Evolutionary conservation across 1,140 invertebrate genomes (phyloP).

Genomic region (Planococcus citri): DNA sequence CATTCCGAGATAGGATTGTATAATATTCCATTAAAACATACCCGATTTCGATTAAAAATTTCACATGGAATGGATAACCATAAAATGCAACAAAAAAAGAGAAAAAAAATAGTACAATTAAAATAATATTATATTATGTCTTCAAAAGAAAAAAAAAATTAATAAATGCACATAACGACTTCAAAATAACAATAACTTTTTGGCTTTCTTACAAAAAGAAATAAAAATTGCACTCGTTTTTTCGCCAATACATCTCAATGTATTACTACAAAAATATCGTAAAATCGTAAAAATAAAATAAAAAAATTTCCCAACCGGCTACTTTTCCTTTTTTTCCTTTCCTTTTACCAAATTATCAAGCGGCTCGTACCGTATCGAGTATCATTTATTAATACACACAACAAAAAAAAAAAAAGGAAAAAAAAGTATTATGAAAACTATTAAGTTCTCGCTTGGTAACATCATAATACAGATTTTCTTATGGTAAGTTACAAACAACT

Average conservation of each 20-base stretch:
- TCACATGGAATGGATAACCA: not conserved
- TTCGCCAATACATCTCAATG: not conserved
- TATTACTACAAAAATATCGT: not conserved
- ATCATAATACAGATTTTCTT: not conserved
- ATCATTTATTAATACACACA: no score
- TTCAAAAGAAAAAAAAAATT: not conserved
- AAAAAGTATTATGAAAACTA: constrained; percentile 8
- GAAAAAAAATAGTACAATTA: no score
- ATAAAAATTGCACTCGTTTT: not conserved
- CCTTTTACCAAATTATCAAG: no score
- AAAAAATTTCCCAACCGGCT: not conserved
- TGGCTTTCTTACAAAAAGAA: not conserved
- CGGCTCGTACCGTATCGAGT: no score
- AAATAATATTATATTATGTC: not conserved
- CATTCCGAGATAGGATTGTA: not conserved
- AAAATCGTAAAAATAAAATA: not conserved
- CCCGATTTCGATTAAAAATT: not conserved
- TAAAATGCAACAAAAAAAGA: constrained; percentile 8
- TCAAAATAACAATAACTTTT: not conserved
- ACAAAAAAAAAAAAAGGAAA: not conserved
- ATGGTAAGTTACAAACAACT: not conserved
- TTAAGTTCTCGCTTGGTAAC: constrained; percentile 6
- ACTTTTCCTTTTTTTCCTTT: not conserved
- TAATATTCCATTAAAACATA: not conserved
- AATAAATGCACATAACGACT: constrained; percentile 2